Base-by-base conservation (phyloP, 37 sponge, comb jelly and placozoan genomes). In the Chondrilla cf. caribensis region DNA sequence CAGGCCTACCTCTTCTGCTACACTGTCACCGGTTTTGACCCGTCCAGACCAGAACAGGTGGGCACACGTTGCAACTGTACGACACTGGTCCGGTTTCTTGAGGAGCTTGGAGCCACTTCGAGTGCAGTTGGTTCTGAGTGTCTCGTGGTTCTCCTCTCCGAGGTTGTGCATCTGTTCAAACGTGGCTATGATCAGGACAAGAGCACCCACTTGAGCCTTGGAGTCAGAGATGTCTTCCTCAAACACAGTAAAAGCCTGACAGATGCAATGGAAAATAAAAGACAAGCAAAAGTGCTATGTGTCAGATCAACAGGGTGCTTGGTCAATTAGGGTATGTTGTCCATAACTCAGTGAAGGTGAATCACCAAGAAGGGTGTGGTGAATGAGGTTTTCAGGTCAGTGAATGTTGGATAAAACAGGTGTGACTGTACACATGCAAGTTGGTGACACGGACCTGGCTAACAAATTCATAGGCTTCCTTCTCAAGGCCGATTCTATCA, bases 61-160 rank as follows among this genome's bases (percentile, higher is more conserved):
- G 4, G 99, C 90, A 60, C 93, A 96, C 6, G 84, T 75, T 19
- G 90, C 91, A 25, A 99, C 99, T 55, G 82, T 87, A 31, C 99
- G 89, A 54, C 97, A 94, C 88, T 99, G 99, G 82, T 96, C 97
- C 18, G 99, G 93, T 81, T 99, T 99, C 89, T 96, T 99, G 38
- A 99, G 86, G 54, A 99, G 81, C 21, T 97, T 97, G 59, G 93
- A 86, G 43, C 89, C 84, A 3, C 95, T 86, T 81, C 92, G 65
- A 37, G 95, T 93, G 58, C 93, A 96, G 83, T 99, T 97, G 67
- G 95, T 75, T 18, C 98, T 68, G 29, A 99, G 81, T 0, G 99
- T 92, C 82, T 92, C 99, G 80, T 99, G 99, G 82, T 99, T 99
- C 83, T 99, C 99, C 54, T 99, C 99, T 22, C 95, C 91, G 21